These are phyloP conservation scores for Ectemnius continuus DNA, from an alignment of 2,888 invertebrate genomes.

Conservation along the genomic window DNA sequence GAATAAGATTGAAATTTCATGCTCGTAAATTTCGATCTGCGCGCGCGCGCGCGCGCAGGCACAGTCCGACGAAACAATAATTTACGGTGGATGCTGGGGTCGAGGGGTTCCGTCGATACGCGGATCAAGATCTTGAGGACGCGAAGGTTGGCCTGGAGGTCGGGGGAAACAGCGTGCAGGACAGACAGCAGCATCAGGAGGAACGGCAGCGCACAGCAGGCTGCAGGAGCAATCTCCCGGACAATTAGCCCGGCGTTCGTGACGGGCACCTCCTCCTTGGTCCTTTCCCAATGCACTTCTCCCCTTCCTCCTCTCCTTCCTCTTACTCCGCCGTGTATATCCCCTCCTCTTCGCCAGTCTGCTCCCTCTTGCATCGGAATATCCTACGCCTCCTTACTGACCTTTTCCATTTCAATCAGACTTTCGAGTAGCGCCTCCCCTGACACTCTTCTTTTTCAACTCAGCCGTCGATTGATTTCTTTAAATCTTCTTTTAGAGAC, in stretches of 20 bases:
- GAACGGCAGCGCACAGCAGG: constrained; percentile 66
- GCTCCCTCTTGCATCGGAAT: constrained; percentile 35
- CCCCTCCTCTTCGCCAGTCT: constrained; percentile 33
- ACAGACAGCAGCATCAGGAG: constrained; percentile 62
- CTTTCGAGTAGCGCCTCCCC: background rate
- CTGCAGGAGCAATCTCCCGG: constrained; percentile 75
- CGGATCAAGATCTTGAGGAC: constrained; percentile 65
- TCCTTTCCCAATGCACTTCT: constrained; percentile 54
- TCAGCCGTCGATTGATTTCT: background rate
- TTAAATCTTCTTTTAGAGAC: too few relatives aligned
- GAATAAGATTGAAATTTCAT: too few relatives aligned
- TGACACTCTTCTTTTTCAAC: constrained; percentile 3
- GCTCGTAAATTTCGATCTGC: background rate
- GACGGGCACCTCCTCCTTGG: constrained; percentile 72
- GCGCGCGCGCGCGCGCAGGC: constrained; percentile 18
- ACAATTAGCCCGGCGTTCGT: constrained; percentile 76
- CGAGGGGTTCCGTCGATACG: constrained; percentile 47
- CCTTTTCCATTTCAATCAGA: too few relatives aligned
- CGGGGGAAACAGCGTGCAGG: constrained; percentile 64
- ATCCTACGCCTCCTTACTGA: constrained; percentile 27
- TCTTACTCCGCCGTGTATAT: constrained; percentile 31
- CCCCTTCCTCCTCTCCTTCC: constrained; percentile 33
- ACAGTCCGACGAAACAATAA: constrained; percentile 44
- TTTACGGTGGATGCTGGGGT: constrained; percentile 14
- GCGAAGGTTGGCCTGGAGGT: constrained; percentile 62